phyloP scores from a whole-genome alignment of 2,888 invertebrate genomes.

The Monoplex corrugatus region DNA sequence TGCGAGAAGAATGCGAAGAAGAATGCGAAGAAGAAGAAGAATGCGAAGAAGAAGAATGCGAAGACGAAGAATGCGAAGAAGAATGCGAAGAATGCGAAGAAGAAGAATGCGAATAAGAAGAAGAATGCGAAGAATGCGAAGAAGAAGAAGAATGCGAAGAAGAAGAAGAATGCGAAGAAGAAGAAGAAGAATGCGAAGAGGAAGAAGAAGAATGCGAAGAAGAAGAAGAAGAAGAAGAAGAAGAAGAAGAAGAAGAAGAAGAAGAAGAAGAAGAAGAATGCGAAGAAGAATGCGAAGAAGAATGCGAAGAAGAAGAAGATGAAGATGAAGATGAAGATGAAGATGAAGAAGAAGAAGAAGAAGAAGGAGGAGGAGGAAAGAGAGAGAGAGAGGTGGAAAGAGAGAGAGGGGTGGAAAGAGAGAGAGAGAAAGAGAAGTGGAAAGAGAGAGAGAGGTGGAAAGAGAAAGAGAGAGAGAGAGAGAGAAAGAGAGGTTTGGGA shows the following conservation, averaged over 20 bases:
- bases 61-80: neutral
- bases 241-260: neutral
- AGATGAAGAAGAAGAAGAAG: constrained; percentile 7
- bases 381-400: too few relatives aligned
- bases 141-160: neutral
- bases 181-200: neutral
- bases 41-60: neutral
- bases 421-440: too few relatives aligned
- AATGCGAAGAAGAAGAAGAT: neutral
- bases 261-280: neutral
- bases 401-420: too few relatives aligned
- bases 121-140: neutral
- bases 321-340: neutral
- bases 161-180: neutral
- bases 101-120: neutral
- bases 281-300: neutral
- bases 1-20: neutral
- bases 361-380: neutral
- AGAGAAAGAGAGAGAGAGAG: too few relatives aligned
- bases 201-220: neutral
- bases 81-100: neutral
- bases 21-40: neutral
- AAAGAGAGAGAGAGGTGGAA: too few relatives aligned
- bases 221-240: neutral
- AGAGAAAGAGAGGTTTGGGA: too few relatives aligned